A percentile compares a stretch with the other conserved stretches of the same genome.
Conservation (phyloP, 2,888 invertebrate species). For the Leptopilina syphax region DNA sequence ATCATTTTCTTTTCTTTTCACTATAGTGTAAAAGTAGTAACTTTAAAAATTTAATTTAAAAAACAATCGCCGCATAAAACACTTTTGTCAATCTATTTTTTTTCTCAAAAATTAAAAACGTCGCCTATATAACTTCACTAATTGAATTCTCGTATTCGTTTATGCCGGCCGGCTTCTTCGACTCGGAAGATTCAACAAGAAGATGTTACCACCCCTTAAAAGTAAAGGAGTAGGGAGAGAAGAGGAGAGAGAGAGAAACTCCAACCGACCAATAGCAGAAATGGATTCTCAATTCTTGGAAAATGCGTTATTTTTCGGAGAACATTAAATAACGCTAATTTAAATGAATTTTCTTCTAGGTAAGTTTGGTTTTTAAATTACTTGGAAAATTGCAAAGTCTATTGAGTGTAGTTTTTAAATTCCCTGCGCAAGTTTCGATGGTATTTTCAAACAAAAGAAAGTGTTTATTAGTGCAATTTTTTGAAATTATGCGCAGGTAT, state of each 20-base stretch:
- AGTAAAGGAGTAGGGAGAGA: neutral
- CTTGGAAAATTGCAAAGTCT: too few species aligned
- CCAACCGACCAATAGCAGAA: neutral
- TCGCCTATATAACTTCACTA: neutral
- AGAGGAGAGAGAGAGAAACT: neutral
- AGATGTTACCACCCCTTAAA: slow-evolving; percentile 4
- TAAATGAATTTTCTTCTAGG: neutral
- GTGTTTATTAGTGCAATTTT: too few species aligned
- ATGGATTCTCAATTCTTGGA: neutral
- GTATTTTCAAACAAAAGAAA: too few species aligned
- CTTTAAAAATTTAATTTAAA: too few species aligned
- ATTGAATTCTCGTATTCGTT: neutral
- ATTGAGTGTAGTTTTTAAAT: too few species aligned
- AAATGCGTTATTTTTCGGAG: neutral
- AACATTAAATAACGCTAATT: neutral
- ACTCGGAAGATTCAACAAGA: neutral
- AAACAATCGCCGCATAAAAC: too few species aligned
- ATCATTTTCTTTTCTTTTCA: too few species aligned
- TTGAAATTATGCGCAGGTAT: too few species aligned
- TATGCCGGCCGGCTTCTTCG: neutral
- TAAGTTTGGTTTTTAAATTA: neutral
- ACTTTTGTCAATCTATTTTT: too few species aligned
- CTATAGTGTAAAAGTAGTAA: too few species aligned
- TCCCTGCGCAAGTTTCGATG: too few species aligned
- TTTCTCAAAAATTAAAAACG: too few species aligned